Evolutionary conservation across 1,140 invertebrate genomes (phyloP).

Genomic region (Monomorium pharaonis): DNA sequence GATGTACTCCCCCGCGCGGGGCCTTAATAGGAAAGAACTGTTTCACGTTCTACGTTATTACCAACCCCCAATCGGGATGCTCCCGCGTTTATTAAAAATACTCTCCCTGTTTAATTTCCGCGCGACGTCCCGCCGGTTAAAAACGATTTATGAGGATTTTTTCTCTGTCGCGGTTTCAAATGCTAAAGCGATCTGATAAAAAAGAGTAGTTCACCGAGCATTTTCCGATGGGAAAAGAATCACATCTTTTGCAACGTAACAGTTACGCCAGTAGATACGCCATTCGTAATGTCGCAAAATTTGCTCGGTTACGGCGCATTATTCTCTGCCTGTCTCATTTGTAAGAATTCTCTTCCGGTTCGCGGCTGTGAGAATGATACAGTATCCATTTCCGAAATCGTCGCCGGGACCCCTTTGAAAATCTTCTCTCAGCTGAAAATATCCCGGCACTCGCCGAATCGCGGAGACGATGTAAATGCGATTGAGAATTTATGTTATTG

Average conservation of each 20-base stretch:
- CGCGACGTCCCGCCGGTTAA: neutral
- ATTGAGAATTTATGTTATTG: conserved; percentile 29
- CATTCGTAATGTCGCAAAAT: neutral
- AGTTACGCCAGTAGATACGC: neutral
- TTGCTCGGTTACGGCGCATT: neutral
- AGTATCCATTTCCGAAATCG: neutral
- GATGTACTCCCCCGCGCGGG: conserved; percentile 6
- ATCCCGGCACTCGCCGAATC: neutral
- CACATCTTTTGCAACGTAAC: neutral
- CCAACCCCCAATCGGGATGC: conserved; percentile 12
- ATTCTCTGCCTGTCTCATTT: neutral
- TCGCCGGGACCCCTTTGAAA: neutral
- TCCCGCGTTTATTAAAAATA: conserved; percentile 45
- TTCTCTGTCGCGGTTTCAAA: neutral
- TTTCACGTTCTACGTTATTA: conserved; percentile 32
- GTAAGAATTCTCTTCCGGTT: neutral
- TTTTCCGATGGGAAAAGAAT: neutral
- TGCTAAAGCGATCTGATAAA: neutral
- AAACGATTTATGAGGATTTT: neutral
- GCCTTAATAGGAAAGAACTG: conserved; percentile 40
- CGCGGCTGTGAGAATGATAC: neutral
- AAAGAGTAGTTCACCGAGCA: neutral
- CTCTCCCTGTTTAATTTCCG: conserved; percentile 51
- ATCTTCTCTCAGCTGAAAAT: conserved; percentile 8
- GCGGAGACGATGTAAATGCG: neutral